A percentile compares a stretch with the other conserved stretches of the same genome.
Evolutionary conservation across 2,797 vertebrate genomes (phyloP).

Genomic region (Bradypodion ventrale): DNA sequence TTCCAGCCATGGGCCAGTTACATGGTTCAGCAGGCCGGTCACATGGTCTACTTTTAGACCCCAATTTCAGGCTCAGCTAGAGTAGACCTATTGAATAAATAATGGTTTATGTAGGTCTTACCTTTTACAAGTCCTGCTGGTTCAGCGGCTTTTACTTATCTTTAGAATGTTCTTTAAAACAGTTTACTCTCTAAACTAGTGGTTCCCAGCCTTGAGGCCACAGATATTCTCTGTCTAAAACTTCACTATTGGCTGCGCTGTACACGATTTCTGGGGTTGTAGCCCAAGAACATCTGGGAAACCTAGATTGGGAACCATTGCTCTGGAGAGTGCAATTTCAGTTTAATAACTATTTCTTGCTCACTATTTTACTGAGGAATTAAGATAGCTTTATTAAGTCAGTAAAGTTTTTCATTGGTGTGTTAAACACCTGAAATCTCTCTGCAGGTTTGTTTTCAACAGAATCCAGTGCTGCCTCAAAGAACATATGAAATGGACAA

Average conservation of each 20-base stretch:
- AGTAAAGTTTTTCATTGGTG: neutral
- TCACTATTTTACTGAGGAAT: neutral
- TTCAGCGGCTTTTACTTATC: neutral
- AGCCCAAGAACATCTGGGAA: no score
- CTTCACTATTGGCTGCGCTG: no score
- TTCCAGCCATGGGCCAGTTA: no score
- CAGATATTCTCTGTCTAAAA: no score
- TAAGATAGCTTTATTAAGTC: neutral
- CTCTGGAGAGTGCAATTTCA: no score
- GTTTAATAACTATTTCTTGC: neutral
- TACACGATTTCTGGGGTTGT: no score
- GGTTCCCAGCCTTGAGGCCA: no score
- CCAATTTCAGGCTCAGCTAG: neutral
- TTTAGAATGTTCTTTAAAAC: neutral
- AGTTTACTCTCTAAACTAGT: no score
- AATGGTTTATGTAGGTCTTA: no score
- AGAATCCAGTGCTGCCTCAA: conserved; percentile 40
- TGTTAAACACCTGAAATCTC: conserved; percentile 20
- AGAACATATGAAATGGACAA: conserved; percentile 63
- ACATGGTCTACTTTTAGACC: neutral
- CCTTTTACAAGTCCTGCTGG: no score
- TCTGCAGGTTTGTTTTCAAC: conserved; percentile 56
- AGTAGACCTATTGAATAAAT: neutral
- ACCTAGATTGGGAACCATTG: no score
- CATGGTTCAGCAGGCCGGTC: no score